A percentile compares a stretch with the other conserved stretches of the same genome.
Evolutionary conservation across 2,113 vertebrate species (phyloP).

Genomic region (Colinus virginianus): DNA sequence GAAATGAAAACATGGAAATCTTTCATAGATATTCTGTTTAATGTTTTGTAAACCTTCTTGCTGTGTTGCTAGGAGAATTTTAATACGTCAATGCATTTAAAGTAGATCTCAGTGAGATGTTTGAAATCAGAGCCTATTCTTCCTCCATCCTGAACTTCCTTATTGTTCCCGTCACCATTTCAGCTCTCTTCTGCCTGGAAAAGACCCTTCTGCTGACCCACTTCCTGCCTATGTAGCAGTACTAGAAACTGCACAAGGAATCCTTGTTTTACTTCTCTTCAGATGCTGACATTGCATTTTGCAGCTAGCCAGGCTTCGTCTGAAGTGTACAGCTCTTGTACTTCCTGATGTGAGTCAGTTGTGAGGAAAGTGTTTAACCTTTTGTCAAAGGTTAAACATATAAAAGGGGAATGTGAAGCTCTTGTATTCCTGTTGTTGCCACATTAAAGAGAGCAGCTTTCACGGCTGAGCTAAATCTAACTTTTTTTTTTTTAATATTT

Average conservation of each 20-base stretch:
- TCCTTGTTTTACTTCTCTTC: constrained; percentile 32
- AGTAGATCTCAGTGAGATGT: constrained; percentile 13
- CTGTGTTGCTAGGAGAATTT: constrained; percentile 30
- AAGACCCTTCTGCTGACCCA: constrained; percentile 19
- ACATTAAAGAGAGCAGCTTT: constrained; percentile 26
- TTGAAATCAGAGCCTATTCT: constrained; percentile 36
- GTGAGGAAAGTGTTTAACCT: constrained; percentile 68
- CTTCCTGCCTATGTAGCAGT: constrained; percentile 30
- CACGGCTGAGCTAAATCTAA: neutral
- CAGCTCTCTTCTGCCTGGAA: constrained; percentile 1
- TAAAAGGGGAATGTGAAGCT: constrained; percentile 59
- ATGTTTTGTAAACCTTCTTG: constrained; percentile 52
- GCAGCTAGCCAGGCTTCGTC: constrained; percentile 47
- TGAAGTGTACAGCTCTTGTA: constrained; percentile 23
- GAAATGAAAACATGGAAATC: neutral
- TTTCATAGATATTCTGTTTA: constrained; percentile 19
- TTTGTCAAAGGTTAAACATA: constrained; percentile 75
- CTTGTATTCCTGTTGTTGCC: constrained; percentile 63
- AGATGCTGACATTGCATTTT: constrained; percentile 34
- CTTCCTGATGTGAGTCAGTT: constrained; percentile 73
- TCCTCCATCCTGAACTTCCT: neutral
- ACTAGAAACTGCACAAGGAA: constrained; percentile 34
- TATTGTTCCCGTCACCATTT: neutral
- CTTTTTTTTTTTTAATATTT: neutral
- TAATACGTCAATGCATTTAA: neutral